Evolutionary conservation across 2,797 vertebrate species (phyloP).

Genomic region (Balearica regulorum): DNA sequence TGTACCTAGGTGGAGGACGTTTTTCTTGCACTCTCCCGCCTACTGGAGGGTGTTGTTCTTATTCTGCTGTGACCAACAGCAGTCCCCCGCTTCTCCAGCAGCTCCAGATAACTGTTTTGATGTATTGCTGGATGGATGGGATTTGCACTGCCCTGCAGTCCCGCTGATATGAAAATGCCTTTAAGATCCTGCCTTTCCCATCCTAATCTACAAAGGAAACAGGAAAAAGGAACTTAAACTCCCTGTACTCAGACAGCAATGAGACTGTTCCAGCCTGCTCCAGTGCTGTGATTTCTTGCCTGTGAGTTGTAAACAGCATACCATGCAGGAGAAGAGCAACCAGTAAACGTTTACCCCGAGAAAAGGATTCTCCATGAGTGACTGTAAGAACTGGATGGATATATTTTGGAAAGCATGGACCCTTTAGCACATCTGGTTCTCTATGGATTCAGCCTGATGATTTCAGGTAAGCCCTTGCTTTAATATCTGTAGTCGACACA

Average conservation of each 20-base stretch:
- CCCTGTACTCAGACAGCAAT: slow-evolving; percentile 82
- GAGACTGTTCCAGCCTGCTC: slow-evolving; percentile 71
- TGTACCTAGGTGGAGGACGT: slow-evolving; percentile 54
- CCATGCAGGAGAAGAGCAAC: slow-evolving; percentile 46
- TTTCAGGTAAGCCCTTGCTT: slow-evolving; percentile 75
- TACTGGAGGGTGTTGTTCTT: slow-evolving; percentile 71
- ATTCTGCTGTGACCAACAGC: slow-evolving; percentile 63
- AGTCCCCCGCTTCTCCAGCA: slow-evolving; percentile 27
- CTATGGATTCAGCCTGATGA: slow-evolving; percentile 70
- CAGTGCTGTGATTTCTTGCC: slow-evolving; percentile 55
- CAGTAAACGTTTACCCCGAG: neutral
- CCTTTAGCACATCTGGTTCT: slow-evolving; percentile 73
- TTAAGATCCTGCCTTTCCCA: slow-evolving; percentile 85
- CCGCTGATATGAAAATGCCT: slow-evolving; percentile 76
- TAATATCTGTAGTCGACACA: neutral
- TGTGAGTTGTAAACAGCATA: slow-evolving; percentile 61
- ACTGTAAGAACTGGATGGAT: slow-evolving; percentile 77
- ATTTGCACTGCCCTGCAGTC: slow-evolving; percentile 57
- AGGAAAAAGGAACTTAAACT: slow-evolving; percentile 92
- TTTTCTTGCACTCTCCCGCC: slow-evolving; percentile 49
- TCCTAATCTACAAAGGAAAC: slow-evolving; percentile 91
- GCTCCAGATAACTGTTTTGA: slow-evolving; percentile 65
- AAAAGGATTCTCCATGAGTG: slow-evolving; percentile 68
- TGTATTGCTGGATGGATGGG: slow-evolving; percentile 62
- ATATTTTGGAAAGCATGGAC: slow-evolving; percentile 76